Conservation (phyloP, 2,113 vertebrate genomes). For the Saguinus imperator region DNA sequence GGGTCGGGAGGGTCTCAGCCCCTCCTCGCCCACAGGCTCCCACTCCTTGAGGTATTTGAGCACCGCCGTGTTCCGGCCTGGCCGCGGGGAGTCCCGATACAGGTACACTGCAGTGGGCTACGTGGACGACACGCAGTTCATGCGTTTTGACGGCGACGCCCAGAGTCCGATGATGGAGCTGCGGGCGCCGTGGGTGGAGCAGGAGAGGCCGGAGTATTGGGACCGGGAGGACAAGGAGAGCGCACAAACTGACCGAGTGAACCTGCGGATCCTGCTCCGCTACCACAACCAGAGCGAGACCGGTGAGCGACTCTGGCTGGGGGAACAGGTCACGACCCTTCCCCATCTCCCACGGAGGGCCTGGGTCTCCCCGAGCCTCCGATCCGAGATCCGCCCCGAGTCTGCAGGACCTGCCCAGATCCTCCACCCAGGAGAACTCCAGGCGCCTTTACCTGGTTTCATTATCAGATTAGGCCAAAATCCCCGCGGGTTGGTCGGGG, state of each 20-base stretch:
- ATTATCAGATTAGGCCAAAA: no score
- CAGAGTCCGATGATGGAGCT: neutral
- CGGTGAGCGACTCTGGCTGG: neutral
- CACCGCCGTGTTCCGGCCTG: neutral
- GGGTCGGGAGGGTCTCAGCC: neutral
- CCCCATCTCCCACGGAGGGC: rapidly evolving
- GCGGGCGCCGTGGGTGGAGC: neutral
- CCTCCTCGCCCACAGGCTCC: neutral
- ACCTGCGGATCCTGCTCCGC: no score
- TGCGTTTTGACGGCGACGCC: neutral
- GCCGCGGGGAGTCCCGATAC: neutral
- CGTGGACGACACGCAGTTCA: neutral
- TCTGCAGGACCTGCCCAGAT: rapidly evolving
- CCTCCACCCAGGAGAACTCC: no score
- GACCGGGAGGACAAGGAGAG: no score
- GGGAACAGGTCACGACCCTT: neutral
- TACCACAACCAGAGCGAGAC: neutral
- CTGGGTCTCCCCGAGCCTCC: rapidly evolving
- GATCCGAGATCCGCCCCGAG: neutral
- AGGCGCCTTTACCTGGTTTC: neutral
- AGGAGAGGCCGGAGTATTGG: no score
- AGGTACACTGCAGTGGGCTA: neutral
- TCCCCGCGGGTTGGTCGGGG: no score
- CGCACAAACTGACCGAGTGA: no score
- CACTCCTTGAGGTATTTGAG: neutral